Percentiles rank a stretch among this genome's conserved stretches.
Conservation (phyloP, 2,888 invertebrate species). For the Tiphia femorata region DNA sequence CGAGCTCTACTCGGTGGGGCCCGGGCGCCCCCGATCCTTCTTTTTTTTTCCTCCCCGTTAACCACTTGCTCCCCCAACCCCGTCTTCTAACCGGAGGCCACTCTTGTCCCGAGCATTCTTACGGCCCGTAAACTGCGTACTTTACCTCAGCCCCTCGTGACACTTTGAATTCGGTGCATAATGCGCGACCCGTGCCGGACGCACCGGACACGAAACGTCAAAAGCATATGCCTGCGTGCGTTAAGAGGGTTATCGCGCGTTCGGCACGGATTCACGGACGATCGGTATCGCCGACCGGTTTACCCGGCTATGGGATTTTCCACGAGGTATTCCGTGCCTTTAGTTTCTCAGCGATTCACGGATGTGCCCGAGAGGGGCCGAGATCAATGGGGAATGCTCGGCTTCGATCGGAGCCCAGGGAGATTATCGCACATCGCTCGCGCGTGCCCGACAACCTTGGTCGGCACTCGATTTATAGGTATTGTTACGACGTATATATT, state of each 20-base stretch:
- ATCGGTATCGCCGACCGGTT: too few species aligned
- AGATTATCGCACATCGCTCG: too few species aligned
- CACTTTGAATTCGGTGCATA: background rate
- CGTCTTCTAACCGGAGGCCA: background rate
- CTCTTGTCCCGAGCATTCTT: constrained; percentile 7
- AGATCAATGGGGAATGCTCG: too few species aligned
- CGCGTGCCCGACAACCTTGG: too few species aligned
- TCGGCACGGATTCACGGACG: constrained; percentile 4
- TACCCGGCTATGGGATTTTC: too few species aligned
- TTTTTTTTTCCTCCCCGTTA: constrained; percentile 7
- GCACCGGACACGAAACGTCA: constrained; percentile 61
- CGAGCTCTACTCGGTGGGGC: constrained; percentile 1
- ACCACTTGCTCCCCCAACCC: background rate
- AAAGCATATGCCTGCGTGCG: constrained; percentile 56
- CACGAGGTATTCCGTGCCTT: too few species aligned
- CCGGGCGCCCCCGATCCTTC: constrained; percentile 7
- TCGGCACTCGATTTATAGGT: too few species aligned
- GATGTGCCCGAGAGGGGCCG: too few species aligned
- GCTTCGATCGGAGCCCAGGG: too few species aligned
- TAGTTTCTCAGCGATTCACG: too few species aligned
- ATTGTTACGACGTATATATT: too few species aligned
- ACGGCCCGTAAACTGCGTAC: background rate
- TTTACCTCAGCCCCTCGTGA: constrained; percentile 1
- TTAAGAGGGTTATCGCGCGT: too few species aligned
- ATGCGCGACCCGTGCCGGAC: constrained; percentile 22